These are phyloP conservation scores for Onchidella celtica DNA, from an alignment of 2,888 invertebrate genomes.

Conservation along the genomic window DNA sequence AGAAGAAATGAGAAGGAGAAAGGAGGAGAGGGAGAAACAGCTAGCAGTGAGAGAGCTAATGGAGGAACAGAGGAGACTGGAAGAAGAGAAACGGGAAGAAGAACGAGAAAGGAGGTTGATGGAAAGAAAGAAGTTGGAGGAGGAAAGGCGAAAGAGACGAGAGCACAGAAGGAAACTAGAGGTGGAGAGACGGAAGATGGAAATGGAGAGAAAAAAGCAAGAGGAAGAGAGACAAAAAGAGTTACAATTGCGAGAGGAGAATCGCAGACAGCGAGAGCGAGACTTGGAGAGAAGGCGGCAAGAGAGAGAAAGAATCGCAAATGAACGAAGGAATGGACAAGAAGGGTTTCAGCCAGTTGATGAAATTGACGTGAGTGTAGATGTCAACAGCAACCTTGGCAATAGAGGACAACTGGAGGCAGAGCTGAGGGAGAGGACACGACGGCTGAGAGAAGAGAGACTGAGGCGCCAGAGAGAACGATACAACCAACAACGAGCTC, in stretches of 20 bases:
- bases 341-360: neutral
- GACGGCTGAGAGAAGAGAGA: slow-evolving; percentile 28
- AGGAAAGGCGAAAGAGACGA: slow-evolving; percentile 17
- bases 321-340: slow-evolving; percentile 1
- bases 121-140: neutral
- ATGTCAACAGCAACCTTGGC: neutral
- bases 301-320: neutral
- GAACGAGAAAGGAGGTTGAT: slow-evolving; percentile 18
- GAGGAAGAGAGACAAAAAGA: slow-evolving; percentile 34
- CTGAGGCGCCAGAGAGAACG: slow-evolving; percentile 14
- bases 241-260: slow-evolving; percentile 13
- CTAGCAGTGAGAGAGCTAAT: slow-evolving; percentile 8
- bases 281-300: neutral
- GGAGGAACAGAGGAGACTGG: neutral
- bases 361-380: neutral
- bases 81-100: slow-evolving; percentile 12
- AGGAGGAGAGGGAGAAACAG: neutral
- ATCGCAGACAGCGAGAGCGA: slow-evolving; percentile 1
- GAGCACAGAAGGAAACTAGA: slow-evolving; percentile 4
- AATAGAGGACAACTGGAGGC: neutral
- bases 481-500: slow-evolving; percentile 2
- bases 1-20: slow-evolving; percentile 4
- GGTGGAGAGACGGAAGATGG: neutral
- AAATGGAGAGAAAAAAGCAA: neutral
- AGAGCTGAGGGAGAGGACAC: neutral